Conservation (phyloP, 1,140 invertebrate genomes). For the Trichonephila clavipes region DNA sequence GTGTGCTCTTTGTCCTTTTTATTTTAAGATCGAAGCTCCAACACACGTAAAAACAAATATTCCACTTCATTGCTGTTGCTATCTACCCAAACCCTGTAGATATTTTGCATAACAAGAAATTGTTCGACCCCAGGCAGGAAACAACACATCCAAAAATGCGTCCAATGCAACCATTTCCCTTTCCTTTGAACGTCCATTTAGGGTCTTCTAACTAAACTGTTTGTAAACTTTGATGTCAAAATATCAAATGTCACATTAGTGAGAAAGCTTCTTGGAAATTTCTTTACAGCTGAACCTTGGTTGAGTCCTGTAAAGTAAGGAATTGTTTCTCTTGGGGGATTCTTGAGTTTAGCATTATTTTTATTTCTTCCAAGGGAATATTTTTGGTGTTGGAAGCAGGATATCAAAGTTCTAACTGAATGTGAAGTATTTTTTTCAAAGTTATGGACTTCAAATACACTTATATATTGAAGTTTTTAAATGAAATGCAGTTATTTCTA, state of each 20-base stretch:
- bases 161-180: not conserved
- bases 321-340: constrained; percentile 12
- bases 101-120: constrained; percentile 33
- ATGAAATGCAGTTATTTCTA: not conserved
- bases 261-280: constrained; percentile 33
- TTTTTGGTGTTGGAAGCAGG: not conserved
- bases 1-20: not conserved
- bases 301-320: constrained; percentile 9
- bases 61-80: not conserved
- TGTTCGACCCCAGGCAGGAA: not conserved
- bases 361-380: constrained; percentile 2
- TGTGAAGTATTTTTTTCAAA: constrained; percentile 40
- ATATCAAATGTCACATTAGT: constrained; percentile 59
- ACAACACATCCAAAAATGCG: constrained; percentile 7
- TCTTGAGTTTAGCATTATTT: not conserved
- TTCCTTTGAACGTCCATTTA: constrained; percentile 8
- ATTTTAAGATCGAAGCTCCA: not conserved
- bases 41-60: constrained; percentile 3
- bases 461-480: not conserved
- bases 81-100: not conserved
- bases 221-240: constrained; percentile 57
- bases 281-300: constrained; percentile 26
- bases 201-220: constrained; percentile 48
- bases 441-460: not conserved
- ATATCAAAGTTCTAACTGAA: constrained; percentile 46